phyloP scores from a whole-genome alignment of 2,888 invertebrate species.

The Eustalomyia histrio region DNA sequence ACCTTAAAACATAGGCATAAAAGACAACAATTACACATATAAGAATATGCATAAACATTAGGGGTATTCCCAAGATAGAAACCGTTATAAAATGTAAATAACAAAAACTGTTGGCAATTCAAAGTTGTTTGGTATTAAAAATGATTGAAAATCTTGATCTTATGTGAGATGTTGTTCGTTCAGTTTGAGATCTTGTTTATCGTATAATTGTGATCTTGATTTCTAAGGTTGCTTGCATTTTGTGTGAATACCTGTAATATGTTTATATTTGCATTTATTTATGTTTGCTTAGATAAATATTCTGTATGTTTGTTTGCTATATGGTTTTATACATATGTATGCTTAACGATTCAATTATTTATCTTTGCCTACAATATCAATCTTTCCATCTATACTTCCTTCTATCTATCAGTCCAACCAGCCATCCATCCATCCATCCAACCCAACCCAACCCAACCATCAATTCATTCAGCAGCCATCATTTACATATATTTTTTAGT shows the following conservation, averaged over 20 bases:
- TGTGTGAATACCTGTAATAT: neutral
- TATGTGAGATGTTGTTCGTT: no score
- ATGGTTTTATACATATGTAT: conserved; percentile 29
- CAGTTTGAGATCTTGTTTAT: no score
- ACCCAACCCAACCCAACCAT: no score
- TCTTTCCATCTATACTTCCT: conserved; percentile 33
- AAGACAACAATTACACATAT: conserved; percentile 53
- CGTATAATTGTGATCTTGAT: no score
- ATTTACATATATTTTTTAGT: neutral
- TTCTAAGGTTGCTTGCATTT: no score
- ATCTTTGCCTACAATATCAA: conserved; percentile 31
- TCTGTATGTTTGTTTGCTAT: conserved; percentile 32
- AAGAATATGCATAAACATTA: conserved; percentile 10
- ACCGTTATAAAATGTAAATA: neutral
- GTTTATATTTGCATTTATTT: neutral
- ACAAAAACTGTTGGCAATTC: neutral
- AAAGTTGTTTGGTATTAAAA: no score
- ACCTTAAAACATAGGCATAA: conserved; percentile 48
- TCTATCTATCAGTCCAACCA: neutral
- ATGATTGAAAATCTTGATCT: no score
- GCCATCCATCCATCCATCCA: neutral
- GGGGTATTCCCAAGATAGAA: conserved; percentile 7
- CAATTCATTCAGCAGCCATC: neutral
- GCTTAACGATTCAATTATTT: conserved; percentile 55
- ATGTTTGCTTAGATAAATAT: conserved; percentile 15